Evolutionary conservation across 2,888 invertebrate genomes (phyloP).

Genomic region (Venustoraphidia nigricollis): DNA sequence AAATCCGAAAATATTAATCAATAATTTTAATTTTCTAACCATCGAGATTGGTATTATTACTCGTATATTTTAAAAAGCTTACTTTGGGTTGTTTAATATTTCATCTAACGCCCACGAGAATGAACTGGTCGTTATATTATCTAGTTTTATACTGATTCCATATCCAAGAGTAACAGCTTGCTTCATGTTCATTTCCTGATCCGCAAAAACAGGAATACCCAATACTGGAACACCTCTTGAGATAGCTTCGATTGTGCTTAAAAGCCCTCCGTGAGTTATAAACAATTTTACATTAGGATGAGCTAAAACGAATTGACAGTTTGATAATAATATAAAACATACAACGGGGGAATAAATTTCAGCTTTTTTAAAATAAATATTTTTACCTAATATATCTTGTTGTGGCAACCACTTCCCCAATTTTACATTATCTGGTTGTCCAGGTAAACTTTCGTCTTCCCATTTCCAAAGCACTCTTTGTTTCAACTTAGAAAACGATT

Average conservation of each 20-base stretch:
- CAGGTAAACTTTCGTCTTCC: constrained; percentile 17
- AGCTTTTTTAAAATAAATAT: not conserved
- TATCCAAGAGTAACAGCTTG: constrained; percentile 25
- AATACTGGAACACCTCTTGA: constrained; percentile 28
- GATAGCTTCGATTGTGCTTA: constrained; percentile 35
- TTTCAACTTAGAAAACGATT: constrained; percentile 19
- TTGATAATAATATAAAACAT: no score
- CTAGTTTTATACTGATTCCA: constrained; percentile 22
- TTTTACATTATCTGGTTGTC: constrained; percentile 19
- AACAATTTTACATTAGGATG: constrained; percentile 34
- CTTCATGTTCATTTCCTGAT: constrained; percentile 29
- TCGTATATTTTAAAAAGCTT: constrained; percentile 2
- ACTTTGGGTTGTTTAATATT: constrained; percentile 22
- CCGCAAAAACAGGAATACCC: constrained; percentile 30
- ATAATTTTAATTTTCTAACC: not conserved
- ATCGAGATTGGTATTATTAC: no score
- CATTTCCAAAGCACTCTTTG: constrained; percentile 24
- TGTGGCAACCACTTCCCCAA: constrained; percentile 28
- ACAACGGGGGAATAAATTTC: not conserved
- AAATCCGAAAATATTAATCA: not conserved
- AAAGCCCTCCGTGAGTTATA: constrained; percentile 38
- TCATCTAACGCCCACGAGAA: constrained; percentile 23
- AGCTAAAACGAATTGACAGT: constrained; percentile 17
- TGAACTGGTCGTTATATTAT: constrained; percentile 24
- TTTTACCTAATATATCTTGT: constrained; percentile 17